Conservation (phyloP, 1,140 invertebrate species). For the Monomorium pharaonis region DNA sequence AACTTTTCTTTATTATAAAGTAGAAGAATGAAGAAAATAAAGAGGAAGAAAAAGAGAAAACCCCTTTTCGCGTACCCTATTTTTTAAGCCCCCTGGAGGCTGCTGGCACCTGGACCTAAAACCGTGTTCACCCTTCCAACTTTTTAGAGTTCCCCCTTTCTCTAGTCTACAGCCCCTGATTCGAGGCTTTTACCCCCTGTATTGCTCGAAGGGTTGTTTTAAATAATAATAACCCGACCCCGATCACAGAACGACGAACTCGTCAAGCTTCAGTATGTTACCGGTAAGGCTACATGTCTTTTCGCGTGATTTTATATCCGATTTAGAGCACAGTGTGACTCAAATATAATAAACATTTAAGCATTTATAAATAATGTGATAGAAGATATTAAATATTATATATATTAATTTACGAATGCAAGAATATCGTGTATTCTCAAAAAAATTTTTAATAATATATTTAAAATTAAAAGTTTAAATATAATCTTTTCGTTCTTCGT, state of each 20-base stretch:
- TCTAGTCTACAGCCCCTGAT: slow-evolving; percentile 72
- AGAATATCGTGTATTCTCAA: too few species aligned
- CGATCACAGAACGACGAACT: slow-evolving; percentile 74
- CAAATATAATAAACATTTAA: background rate
- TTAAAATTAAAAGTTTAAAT: background rate
- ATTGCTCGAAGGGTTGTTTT: slow-evolving; percentile 84
- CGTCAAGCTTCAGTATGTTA: slow-evolving; percentile 76
- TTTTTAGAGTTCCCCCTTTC: slow-evolving; percentile 81
- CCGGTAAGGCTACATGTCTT: slow-evolving; percentile 73
- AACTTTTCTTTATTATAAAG: slow-evolving; percentile 33
- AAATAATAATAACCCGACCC: slow-evolving; percentile 83
- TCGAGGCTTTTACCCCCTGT: slow-evolving; percentile 77
- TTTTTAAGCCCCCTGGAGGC: slow-evolving; percentile 77
- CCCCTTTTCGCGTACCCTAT: slow-evolving; percentile 72
- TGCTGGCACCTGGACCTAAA: slow-evolving; percentile 81
- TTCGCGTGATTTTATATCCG: slow-evolving; percentile 50
- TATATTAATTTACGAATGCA: background rate
- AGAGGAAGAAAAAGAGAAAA: slow-evolving; percentile 62
- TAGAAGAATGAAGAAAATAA: slow-evolving; percentile 34
- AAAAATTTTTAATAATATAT: background rate
- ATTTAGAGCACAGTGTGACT: background rate
- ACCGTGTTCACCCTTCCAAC: slow-evolving; percentile 83
- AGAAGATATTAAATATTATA: background rate
- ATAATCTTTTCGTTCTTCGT: background rate
- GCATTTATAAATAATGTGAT: background rate